Evolutionary conservation across 2,797 vertebrate species (phyloP).

Genomic region (Furcifer pardalis): DNA sequence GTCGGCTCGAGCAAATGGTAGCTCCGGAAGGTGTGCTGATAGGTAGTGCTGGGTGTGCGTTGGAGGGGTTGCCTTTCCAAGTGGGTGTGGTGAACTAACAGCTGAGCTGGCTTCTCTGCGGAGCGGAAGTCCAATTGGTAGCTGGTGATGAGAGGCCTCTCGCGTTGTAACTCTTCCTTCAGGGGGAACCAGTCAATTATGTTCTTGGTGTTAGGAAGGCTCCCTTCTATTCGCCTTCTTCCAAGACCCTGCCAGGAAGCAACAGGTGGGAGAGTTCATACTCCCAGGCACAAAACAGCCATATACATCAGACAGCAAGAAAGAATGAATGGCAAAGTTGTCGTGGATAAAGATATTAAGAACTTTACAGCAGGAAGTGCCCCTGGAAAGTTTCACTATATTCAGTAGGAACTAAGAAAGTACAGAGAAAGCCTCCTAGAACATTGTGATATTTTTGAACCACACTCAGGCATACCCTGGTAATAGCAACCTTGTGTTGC

Average conservation of each 20-base stretch:
- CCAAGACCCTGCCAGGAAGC: constrained; percentile 63
- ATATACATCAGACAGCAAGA: neutral
- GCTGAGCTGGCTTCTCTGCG: constrained; percentile 53
- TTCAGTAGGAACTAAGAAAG: neutral
- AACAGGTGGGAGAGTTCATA: neutral
- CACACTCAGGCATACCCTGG: too few relatives aligned
- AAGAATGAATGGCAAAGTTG: neutral
- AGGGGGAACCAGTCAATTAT: constrained; percentile 66
- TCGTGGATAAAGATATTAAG: neutral
- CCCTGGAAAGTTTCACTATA: neutral
- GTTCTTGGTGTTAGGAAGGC: constrained; percentile 49
- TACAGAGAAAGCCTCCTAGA: too few relatives aligned
- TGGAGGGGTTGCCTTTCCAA: neutral
- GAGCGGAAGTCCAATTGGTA: constrained; percentile 64
- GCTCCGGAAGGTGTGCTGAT: constrained; percentile 57
- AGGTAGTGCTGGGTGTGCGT: constrained; percentile 56
- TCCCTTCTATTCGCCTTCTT: constrained; percentile 63
- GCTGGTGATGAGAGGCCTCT: constrained; percentile 67
- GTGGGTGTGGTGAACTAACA: constrained; percentile 47
- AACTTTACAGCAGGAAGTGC: too few relatives aligned
- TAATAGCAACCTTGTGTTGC: too few relatives aligned
- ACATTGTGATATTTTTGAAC: too few relatives aligned
- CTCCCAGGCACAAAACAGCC: neutral
- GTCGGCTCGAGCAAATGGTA: constrained; percentile 34
- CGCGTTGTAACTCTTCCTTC: constrained; percentile 58